Base-by-base conservation (phyloP, 2,888 invertebrate genomes). In the Chydorus sphaericus region DNA sequence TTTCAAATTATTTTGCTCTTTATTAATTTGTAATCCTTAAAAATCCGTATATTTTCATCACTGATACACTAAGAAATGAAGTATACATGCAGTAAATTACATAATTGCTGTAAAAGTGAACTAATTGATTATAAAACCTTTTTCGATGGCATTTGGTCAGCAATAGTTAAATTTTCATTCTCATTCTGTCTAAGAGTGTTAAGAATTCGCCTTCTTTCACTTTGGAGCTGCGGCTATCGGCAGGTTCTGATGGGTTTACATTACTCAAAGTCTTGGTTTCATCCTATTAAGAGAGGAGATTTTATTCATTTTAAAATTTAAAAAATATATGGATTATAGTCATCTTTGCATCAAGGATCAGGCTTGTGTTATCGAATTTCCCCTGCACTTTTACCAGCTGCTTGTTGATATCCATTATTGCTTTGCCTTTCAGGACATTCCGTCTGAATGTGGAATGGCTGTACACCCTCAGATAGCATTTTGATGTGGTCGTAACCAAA, bases 391-490 rank as follows among this genome's bases (percentile, higher is more conserved):
- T 80, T 48, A 79, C 74, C 56, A 94, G 74, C 14, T 92, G 77
- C 68, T 86, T 82, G 61, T 83, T 78, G 53, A 94, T 72, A 66
- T 82, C 83, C 49, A 94, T 73, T 63, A 77, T 79, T 64, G 83
- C 83, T 67, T 89, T 85, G 2, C 94, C 94, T 59, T 94, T 77
- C 62, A 90, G 73, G 55, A 85, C 81, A 73, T 94, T 91, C 71
- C 90, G 87, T 62, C 91, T 82, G 72, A 94, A 87, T 65, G 85
- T 86, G 68, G 89, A 90, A 69, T 90, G 89, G 71, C 93, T 69
- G 44, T 37, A 74, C 37, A 89, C 78, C 60, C 83, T 80, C 69
- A 88, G 86, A 66, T 83, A 76, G 55, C 89, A 71, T 64, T 81
- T 78, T 16, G 89, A 88, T 63, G 82, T 78, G 11, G 85, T 83